These are phyloP conservation scores for Idaea straminata DNA, from an alignment of 2,888 invertebrate genomes.

Conservation along the genomic window DNA sequence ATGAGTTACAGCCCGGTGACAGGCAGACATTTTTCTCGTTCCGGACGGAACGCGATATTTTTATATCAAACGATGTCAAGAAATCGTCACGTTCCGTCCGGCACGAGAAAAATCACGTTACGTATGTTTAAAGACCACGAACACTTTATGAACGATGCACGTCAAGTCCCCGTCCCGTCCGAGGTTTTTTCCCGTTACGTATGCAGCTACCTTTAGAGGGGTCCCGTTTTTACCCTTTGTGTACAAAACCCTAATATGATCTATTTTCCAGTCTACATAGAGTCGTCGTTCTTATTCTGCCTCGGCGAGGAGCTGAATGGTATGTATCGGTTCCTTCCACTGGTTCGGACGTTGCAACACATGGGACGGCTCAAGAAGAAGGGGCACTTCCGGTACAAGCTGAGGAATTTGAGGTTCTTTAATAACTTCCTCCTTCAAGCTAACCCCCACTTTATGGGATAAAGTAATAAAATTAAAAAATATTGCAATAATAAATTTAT, in stretches of 20 bases:
- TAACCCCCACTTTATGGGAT: conserved; percentile 55
- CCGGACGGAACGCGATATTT: too few species aligned
- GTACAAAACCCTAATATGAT: neutral
- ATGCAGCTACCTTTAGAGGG: too few species aligned
- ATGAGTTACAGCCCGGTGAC: too few species aligned
- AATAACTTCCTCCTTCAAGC: conserved; percentile 40
- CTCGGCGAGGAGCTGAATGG: conserved; percentile 55
- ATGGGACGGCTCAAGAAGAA: conserved; percentile 65
- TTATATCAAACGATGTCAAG: too few species aligned
- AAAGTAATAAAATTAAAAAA: conserved; percentile 9
- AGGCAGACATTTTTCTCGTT: too few species aligned
- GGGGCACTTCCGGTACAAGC: conserved; percentile 44
- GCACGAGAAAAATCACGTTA: too few species aligned
- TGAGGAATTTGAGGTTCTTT: conserved; percentile 54
- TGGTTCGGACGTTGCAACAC: conserved; percentile 60
- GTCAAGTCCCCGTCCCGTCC: too few species aligned
- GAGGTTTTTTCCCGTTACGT: too few species aligned
- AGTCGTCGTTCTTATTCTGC: conserved; percentile 60
- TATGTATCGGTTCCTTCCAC: conserved; percentile 57
- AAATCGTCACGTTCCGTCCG: too few species aligned
- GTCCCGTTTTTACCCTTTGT: too few species aligned
- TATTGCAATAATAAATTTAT: neutral
- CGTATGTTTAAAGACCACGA: too few species aligned
- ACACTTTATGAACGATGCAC: too few species aligned
- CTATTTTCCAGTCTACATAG: conserved; percentile 54